Base-by-base conservation (phyloP, 2,113 vertebrate species). In the Corynorhinus townsendii region DNA sequence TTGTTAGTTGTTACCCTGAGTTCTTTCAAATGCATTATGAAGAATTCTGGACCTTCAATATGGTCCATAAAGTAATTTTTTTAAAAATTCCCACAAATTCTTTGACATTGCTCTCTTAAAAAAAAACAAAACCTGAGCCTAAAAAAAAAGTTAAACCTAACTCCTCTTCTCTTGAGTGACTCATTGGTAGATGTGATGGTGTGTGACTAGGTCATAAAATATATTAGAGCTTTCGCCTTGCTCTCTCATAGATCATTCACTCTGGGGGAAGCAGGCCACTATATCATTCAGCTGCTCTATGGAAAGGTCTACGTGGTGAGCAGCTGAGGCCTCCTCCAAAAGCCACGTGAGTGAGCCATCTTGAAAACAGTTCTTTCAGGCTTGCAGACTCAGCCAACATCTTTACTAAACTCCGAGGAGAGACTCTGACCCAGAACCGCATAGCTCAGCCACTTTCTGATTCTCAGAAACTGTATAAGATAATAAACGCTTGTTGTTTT, bases 41-140 rank as follows among this genome's bases (percentile, higher is more conserved):
- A 92, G 30, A 92, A 91, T 76, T 94, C 33, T 72, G 14, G 22
- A 62, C 30, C 10, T 12, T 16, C 35, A 71, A 35, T 24, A 88
- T 45, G 16, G n/a, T 56, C 8, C 20, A 72, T 43, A 72, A 33
- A 76, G 7, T 77, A 47, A 26, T 82, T 92, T 86, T 4, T 82
- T 92, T 86, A 1, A 45, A 45, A 93, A 90, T 45, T 16, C 52
- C 35, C 33, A 79, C 16, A 79, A 40, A 80, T 95, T 71, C 10
- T 94, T 77, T 69, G 30, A 64, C n/a, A 83, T 83, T 89, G 43
- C 28, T 94, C 2, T 77, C 38, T 94, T 92, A 26, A 86, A 92
- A 86, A 88, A 94, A 81, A 88, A 12, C n/a, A n/a, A 3, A 62
- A 26, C 59, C 30, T 95, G 38, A 85, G 62, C 26, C n/a, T 90